Evolutionary conservation across 2,797 vertebrate species (phyloP).

Genomic region (Ceryle rudis): DNA sequence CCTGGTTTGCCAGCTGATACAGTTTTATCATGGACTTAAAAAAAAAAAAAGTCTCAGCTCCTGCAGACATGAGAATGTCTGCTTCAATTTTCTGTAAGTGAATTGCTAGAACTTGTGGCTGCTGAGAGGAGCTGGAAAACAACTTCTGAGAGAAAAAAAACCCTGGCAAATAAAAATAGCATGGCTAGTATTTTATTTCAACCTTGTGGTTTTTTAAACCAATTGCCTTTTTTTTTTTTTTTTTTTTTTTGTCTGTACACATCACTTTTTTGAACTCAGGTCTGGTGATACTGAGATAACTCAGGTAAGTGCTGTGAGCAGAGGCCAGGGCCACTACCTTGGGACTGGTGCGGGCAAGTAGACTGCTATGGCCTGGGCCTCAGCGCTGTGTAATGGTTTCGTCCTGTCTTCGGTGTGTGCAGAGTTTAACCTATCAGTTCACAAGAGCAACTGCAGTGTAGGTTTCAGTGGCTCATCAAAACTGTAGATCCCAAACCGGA

Average conservation of each 20-base stretch:
- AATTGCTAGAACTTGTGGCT: not conserved
- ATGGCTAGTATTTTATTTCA: not conserved
- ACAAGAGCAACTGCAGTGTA: not conserved
- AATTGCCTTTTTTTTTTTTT: not conserved
- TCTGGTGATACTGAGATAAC: not conserved
- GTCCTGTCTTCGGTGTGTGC: not conserved
- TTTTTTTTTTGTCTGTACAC: not conserved
- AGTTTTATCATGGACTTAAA: not conserved
- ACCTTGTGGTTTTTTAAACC: not conserved
- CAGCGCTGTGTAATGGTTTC: not conserved
- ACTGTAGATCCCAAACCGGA: not conserved
- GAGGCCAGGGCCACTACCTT: not conserved
- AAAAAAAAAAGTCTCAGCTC: not conserved
- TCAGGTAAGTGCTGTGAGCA: not conserved
- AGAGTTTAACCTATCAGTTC: not conserved
- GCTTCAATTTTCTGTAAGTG: not conserved
- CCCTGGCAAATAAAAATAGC: not conserved
- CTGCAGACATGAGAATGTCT: not conserved
- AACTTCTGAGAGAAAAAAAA: not conserved
- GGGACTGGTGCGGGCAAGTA: not conserved
- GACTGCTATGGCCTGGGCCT: not conserved
- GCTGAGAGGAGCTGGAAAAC: not conserved
- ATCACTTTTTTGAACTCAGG: not conserved
- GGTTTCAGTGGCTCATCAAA: not conserved
- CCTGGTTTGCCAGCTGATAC: not conserved